Evolutionary conservation across 1,140 invertebrate species (phyloP).

Genomic region (Temnothorax curvispinosus): DNA sequence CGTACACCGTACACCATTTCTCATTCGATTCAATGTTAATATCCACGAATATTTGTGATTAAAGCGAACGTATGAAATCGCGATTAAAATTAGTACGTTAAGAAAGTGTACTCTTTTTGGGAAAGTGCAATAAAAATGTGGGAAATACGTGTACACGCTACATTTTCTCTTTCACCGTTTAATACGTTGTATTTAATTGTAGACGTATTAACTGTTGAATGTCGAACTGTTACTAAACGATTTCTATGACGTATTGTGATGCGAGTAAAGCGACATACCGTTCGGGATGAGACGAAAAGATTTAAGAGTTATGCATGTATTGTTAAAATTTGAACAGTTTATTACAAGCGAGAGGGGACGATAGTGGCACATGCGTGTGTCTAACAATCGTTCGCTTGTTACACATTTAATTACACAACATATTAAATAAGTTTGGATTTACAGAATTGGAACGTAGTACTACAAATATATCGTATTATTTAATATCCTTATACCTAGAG

Average conservation of each 20-base stretch:
- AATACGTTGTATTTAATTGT: neutral
- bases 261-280: neutral
- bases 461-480: constrained; percentile 78
- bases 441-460: constrained; percentile 76
- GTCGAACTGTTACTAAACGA: neutral
- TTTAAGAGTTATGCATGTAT: constrained; percentile 23
- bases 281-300: neutral
- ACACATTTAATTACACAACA: constrained; percentile 74
- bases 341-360: constrained; percentile 74
- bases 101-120: constrained; percentile 80
- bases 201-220: neutral
- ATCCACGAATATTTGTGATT: constrained; percentile 64
- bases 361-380: constrained; percentile 71
- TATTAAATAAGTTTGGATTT: constrained; percentile 78
- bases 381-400: constrained; percentile 66
- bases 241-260: neutral
- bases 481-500: constrained; percentile 74
- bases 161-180: neutral
- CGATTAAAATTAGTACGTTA: constrained; percentile 62
- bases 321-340: constrained; percentile 80
- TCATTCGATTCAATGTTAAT: constrained; percentile 55
- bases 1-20: constrained; percentile 40
- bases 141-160: constrained; percentile 59
- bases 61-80: constrained; percentile 53
- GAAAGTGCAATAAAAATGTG: constrained; percentile 83